These are phyloP conservation scores for Chaetodon trifascialis DNA, from an alignment of 2,113 vertebrate species.

Conservation along the genomic window DNA sequence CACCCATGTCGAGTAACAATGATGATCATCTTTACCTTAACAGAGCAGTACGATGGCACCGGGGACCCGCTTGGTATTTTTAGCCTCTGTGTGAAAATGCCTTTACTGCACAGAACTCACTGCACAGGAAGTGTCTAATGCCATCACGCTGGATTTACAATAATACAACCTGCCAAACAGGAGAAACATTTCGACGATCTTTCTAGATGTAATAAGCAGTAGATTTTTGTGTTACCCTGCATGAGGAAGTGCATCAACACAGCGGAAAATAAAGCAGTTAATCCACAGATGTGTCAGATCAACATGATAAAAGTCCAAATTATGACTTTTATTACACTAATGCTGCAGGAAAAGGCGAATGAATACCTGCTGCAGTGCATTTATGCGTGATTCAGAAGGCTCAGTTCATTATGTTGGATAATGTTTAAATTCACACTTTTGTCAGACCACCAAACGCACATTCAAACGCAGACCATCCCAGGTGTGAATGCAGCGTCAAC, in stretches of 20 bases:
- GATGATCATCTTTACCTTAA: not conserved
- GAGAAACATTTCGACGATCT: not conserved
- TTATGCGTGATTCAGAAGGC: not conserved
- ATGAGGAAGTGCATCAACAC: not conserved
- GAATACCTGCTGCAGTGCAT: not conserved
- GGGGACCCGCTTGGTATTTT: not conserved
- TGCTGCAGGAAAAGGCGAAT: not conserved
- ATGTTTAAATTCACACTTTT: not conserved
- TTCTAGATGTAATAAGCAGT: not conserved
- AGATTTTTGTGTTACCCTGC: not conserved
- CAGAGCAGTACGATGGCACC: not conserved
- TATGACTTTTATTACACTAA: constrained; percentile 6
- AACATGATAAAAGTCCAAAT: constrained; percentile 25
- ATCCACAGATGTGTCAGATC: constrained; percentile 3
- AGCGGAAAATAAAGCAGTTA: constrained; percentile 3
- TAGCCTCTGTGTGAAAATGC: not conserved
- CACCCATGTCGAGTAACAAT: not conserved
- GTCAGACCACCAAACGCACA: not conserved
- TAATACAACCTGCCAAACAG: constrained; percentile 5
- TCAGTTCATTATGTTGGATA: not conserved
- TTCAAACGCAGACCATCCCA: not conserved
- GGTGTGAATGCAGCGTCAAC: constrained; percentile 34
- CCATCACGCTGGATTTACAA: not conserved
- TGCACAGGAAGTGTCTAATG: not conserved
- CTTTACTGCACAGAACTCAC: not conserved